These are phyloP conservation scores for Drosophila nigritarsus DNA, from an alignment of 2,888 invertebrate genomes.

Conservation along the genomic window DNA sequence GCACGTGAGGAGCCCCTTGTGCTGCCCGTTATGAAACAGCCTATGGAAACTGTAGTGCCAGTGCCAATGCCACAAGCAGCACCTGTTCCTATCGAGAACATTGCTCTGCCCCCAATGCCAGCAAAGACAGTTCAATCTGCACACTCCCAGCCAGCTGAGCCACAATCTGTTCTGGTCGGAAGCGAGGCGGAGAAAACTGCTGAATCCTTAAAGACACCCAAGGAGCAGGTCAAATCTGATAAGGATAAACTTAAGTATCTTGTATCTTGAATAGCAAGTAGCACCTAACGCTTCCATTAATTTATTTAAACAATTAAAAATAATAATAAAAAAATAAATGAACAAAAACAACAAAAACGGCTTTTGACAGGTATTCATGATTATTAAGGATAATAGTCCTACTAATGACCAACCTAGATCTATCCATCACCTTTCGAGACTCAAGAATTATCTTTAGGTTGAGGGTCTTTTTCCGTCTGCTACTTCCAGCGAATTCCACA, in stretches of 20 bases:
- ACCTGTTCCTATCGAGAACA: constrained; percentile 22
- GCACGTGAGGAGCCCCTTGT: constrained; percentile 12
- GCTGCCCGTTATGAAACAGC: constrained; percentile 13
- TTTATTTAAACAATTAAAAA: constrained; percentile 30
- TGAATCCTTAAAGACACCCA: constrained; percentile 27
- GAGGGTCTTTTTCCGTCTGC: not conserved
- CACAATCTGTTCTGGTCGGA: not conserved
- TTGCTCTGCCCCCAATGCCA: constrained; percentile 62
- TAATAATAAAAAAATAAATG: constrained; percentile 22
- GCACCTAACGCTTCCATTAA: constrained; percentile 18
- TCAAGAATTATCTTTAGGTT: not conserved
- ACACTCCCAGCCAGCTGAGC: not conserved
- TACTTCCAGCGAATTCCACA: not conserved
- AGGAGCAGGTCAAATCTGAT: constrained; percentile 20
- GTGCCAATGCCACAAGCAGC: not conserved
- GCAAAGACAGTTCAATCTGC: constrained; percentile 29
- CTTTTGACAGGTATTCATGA: not conserved
- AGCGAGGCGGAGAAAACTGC: constrained; percentile 23
- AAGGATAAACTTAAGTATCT: constrained; percentile 60
- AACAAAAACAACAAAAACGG: not conserved
- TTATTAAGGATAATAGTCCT: not conserved
- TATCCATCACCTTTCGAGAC: not conserved
- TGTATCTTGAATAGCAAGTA: constrained; percentile 41
- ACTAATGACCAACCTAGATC: not conserved
- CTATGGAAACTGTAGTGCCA: constrained; percentile 6